Evolutionary conservation across 2,113 vertebrate genomes (phyloP).

Genomic region (Rhinolophus ferrumequinum): DNA sequence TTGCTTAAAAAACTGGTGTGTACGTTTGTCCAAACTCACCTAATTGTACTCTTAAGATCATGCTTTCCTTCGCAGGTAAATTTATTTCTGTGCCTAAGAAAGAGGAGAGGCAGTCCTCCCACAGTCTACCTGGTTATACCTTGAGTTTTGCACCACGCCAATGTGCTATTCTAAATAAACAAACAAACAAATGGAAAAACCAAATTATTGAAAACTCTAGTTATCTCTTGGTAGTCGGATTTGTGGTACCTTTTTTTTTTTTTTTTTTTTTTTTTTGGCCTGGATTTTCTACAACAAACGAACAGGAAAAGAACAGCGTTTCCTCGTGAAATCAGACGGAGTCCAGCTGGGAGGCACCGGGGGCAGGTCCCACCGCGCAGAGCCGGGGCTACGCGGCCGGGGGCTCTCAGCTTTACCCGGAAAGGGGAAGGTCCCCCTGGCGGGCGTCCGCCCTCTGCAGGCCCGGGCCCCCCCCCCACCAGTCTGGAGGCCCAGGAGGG

Average conservation of each 20-base stretch:
- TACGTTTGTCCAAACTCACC: background rate
- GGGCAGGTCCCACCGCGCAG: too few relatives aligned
- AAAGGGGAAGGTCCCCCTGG: background rate
- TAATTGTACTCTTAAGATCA: background rate
- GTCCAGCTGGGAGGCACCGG: background rate
- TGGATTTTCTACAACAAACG: background rate
- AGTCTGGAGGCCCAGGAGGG: background rate
- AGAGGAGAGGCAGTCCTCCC: background rate
- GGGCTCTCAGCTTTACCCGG: background rate
- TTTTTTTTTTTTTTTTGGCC: background rate
- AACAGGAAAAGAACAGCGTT: background rate
- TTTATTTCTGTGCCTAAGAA: background rate
- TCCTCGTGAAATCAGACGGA: background rate
- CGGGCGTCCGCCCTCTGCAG: background rate
- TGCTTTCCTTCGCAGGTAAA: background rate
- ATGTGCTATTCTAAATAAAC: background rate
- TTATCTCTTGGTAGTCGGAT: background rate
- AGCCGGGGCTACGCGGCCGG: background rate
- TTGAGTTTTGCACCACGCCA: fast-evolving
- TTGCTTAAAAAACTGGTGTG: background rate
- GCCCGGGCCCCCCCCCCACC: too few relatives aligned
- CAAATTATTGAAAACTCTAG: background rate
- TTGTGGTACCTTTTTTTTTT: background rate
- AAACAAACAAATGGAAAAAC: background rate
- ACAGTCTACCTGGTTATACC: fast-evolving